Evolutionary conservation across 2,797 vertebrate species (phyloP).

Genomic region (Poecilia velifera): DNA sequence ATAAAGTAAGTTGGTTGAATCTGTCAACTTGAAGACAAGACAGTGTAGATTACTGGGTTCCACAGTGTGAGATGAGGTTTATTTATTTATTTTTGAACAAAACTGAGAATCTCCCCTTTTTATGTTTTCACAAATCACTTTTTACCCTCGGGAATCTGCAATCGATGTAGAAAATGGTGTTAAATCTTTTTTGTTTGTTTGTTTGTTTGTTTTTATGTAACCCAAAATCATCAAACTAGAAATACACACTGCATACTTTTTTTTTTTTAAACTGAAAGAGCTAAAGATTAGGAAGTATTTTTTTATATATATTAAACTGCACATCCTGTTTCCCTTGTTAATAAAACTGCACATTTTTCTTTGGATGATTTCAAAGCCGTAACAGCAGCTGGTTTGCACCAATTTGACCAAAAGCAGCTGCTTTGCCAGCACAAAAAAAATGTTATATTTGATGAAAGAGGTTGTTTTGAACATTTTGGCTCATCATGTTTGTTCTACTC

Average conservation of each 20-base stretch:
- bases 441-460: background rate
- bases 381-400: background rate
- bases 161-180: too few relatives aligned
- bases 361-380: background rate
- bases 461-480: background rate
- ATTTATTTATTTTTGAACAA: background rate
- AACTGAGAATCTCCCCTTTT: background rate
- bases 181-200: too few relatives aligned
- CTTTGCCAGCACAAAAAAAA: background rate
- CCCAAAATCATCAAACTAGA: too few relatives aligned
- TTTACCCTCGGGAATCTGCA: background rate
- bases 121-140: background rate
- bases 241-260: too few relatives aligned
- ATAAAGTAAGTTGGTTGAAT: conserved; percentile 87
- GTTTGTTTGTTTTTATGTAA: too few relatives aligned
- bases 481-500: background rate
- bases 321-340: too few relatives aligned
- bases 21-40: background rate
- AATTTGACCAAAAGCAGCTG: background rate
- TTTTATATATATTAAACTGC: too few relatives aligned
- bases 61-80: background rate
- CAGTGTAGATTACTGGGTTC: background rate
- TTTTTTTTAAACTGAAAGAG: too few relatives aligned
- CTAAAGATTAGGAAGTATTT: too few relatives aligned
- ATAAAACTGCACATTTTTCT: background rate